Base-by-base conservation (phyloP, 1,140 invertebrate genomes). In the Phortica variegata region DNA sequence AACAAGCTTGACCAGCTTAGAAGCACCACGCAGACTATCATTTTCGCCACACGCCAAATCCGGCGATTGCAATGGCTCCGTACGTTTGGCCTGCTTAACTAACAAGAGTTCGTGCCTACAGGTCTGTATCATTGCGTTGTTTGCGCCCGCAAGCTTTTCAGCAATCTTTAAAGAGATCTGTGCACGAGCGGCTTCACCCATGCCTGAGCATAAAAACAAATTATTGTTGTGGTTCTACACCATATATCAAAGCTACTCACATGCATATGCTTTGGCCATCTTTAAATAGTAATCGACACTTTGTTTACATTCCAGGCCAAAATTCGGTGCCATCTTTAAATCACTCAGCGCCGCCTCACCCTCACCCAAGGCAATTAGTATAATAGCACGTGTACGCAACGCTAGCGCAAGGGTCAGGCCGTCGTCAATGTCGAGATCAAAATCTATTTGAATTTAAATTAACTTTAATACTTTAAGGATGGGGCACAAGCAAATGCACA, bases 241-340 rank as follows among this genome's bases (percentile, higher is more conserved):
- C 13, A 6, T 16, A 18, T 41, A 3, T 29, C 23, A 32, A 44
- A 9, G 5, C 6, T 9, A 56, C 54, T 51, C 61, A 79, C 80
- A 79, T 65, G 78, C 78, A 65, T 86, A 85, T 45, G 84, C 84
- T 39, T 82, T 77, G 3, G 80, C 82, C 80, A 86, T 83, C 43
- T 80, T 76, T 76, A 79, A 80, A 58, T 84, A 86, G 47, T 83
- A 83, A 41, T 84, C 80, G 1, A 79, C 75, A 56, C 81, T 80
- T 56, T 78, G 76, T 26, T 78, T 77, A 2, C 77, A 76, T 0
- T 83, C 79, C 8, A 85, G 60, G 34, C 80, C 78, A 54, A 83
- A 79, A 43, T 84, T 83, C 9, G 83, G 56, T 5, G 82, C 82
- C 37, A 83, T 54, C 56, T 83, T 82, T 10, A 87, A 68, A 61